phyloP scores from a whole-genome alignment of 1,140 invertebrate species.

The Neuroterus valhalla region DNA sequence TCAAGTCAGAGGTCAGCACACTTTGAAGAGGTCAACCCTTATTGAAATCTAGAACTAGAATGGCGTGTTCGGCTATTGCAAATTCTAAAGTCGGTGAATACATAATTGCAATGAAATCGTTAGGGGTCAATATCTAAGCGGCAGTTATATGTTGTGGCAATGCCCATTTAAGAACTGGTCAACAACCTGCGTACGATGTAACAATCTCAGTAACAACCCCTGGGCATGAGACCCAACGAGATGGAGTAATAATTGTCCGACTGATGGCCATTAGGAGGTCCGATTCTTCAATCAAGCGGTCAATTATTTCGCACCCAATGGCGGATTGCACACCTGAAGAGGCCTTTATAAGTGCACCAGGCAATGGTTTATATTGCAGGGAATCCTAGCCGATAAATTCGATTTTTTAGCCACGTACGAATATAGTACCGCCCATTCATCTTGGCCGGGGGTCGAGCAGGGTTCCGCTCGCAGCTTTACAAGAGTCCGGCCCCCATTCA shows the following conservation, averaged over 20 bases:
- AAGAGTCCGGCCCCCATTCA: constrained; percentile 56
- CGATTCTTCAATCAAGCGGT: constrained; percentile 48
- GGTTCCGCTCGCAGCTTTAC: constrained; percentile 45
- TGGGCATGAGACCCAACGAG: neutral
- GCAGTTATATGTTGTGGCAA: constrained; percentile 33
- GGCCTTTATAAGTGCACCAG: constrained; percentile 28
- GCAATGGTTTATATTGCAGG: constrained; percentile 54
- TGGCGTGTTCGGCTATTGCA: neutral
- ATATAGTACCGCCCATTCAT: constrained; percentile 62
- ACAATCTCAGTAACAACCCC: constrained; percentile 36
- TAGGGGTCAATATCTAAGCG: constrained; percentile 26
- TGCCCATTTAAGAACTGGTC: constrained; percentile 40
- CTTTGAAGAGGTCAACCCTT: neutral
- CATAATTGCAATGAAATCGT: constrained; percentile 45
- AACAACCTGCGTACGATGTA: constrained; percentile 30
- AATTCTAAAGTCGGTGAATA: neutral
- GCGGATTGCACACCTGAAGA: neutral
- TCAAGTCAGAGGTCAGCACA: neutral
- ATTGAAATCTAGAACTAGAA: constrained; percentile 5
- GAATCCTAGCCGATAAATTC: constrained; percentile 62
- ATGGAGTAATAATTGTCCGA: constrained; percentile 49
- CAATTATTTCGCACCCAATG: constrained; percentile 44
- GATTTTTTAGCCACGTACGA: constrained; percentile 57
- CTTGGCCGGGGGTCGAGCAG: constrained; percentile 43
- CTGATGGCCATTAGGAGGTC: neutral